Percentiles rank a stretch among this genome's conserved stretches.
Conservation (phyloP, 2,888 invertebrate genomes). For the Vanessa cardui region DNA sequence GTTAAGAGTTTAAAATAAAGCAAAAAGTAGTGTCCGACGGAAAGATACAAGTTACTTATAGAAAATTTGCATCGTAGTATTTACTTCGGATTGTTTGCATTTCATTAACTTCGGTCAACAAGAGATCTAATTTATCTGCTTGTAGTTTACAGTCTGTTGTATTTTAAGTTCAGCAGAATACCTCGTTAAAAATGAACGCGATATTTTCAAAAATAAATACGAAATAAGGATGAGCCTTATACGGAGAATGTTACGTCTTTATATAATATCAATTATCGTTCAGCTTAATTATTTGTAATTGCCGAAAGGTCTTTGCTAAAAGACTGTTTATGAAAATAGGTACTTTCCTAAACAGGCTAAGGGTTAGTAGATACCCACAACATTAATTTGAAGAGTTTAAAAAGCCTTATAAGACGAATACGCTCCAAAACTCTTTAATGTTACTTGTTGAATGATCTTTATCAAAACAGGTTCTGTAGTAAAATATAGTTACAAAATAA, state of each 20-base stretch:
- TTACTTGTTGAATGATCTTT: no score
- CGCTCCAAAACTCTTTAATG: no score
- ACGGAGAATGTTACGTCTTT: constrained; percentile 1
- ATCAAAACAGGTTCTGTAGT: no score
- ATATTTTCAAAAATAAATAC: constrained; percentile 22
- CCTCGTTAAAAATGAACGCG: constrained; percentile 31
- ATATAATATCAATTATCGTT: background rate
- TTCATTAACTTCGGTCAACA: constrained; percentile 73
- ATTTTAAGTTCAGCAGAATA: constrained; percentile 47
- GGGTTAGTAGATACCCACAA: no score
- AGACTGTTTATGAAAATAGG: no score
- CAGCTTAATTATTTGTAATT: background rate
- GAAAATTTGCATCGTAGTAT: constrained; percentile 58
- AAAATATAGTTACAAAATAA: no score
- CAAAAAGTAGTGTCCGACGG: constrained; percentile 39
- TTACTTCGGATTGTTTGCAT: constrained; percentile 67
- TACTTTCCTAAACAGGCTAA: no score
- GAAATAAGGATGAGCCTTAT: constrained; percentile 13
- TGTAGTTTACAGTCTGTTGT: constrained; percentile 53
- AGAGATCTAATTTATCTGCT: constrained; percentile 65
- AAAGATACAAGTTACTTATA: constrained; percentile 48
- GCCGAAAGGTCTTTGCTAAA: no score
- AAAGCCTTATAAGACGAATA: no score
- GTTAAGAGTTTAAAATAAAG: constrained; percentile 31
- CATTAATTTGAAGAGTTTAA: no score